Evolutionary conservation across 1,140 invertebrate species (phyloP).

Genomic region (Lamellibrachia luymesi): DNA sequence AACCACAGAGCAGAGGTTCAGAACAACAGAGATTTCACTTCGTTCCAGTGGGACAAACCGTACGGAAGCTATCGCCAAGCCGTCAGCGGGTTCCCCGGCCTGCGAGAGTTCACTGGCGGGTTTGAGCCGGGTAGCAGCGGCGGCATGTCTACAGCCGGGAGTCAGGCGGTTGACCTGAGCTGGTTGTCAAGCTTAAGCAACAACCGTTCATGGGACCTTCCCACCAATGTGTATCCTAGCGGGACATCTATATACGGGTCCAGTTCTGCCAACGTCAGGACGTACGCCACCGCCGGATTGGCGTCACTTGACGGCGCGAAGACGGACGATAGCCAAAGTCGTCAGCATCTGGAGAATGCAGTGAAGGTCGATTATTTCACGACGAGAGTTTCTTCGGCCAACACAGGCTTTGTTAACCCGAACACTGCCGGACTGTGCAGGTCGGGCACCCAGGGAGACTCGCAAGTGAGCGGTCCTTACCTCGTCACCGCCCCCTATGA

Average conservation of each 20-base stretch:
- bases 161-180: neutral
- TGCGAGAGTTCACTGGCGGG: neutral
- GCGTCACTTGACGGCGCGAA: neutral
- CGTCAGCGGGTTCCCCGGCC: neutral
- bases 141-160: too few species aligned
- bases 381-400: neutral
- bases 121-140: neutral
- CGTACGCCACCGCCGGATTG: neutral
- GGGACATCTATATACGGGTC: neutral
- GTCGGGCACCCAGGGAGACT: neutral
- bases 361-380: neutral
- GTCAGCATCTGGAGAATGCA: neutral
- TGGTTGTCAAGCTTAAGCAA: neutral
- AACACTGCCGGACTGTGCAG: neutral
- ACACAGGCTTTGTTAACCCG: neutral
- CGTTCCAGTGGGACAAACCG: neutral
- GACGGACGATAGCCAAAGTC: neutral
- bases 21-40: neutral
- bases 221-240: neutral
- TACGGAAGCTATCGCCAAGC: neutral
- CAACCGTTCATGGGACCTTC: neutral
- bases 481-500: neutral
- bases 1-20: neutral
- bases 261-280: neutral
- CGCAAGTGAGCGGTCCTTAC: neutral